Evolutionary conservation across 2,797 vertebrate genomes (phyloP).

Genomic region (Cirrhinus mrigala): DNA sequence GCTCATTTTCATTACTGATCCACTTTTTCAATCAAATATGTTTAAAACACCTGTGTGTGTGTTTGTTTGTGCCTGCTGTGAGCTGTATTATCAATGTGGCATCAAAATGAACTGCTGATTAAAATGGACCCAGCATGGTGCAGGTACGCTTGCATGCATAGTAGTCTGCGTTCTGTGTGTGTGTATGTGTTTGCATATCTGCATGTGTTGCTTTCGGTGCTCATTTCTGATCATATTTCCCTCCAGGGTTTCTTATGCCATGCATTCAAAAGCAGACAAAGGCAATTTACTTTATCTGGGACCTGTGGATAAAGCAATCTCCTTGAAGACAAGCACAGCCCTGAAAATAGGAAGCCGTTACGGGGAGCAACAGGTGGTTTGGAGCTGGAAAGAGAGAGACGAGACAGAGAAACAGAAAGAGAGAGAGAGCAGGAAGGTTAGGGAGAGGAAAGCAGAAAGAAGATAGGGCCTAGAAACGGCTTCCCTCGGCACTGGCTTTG

Average conservation of each 20-base stretch:
- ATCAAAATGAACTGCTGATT: conserved; percentile 49
- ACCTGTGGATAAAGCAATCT: conserved; percentile 62
- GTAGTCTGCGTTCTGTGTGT: not conserved
- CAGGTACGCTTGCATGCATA: not conserved
- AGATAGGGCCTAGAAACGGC: conserved; percentile 42
- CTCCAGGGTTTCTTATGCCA: conserved; percentile 36
- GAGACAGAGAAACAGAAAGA: not conserved
- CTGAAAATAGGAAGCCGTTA: conserved; percentile 36
- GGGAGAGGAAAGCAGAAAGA: not conserved
- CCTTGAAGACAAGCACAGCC: conserved; percentile 31
- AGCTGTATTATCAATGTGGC: conserved; percentile 39
- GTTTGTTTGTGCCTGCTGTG: conserved; percentile 41
- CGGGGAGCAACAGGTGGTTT: conserved; percentile 40
- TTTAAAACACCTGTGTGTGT: conserved; percentile 44
- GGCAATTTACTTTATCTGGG: conserved; percentile 63
- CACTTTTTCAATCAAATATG: conserved; percentile 43
- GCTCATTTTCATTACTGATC: conserved; percentile 37
- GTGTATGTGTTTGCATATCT: conserved; percentile 10
- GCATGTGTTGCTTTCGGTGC: conserved; percentile 19
- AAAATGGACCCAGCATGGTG: conserved; percentile 37
- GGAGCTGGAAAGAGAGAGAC: not conserved
- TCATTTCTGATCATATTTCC: conserved; percentile 42
- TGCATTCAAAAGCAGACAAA: conserved; percentile 54
- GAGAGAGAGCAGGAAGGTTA: not conserved
- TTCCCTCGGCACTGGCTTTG: conserved; percentile 35